Percentiles rank a stretch among this genome's conserved stretches.
These are phyloP conservation scores for Mionectes macconnelli DNA, from an alignment of 2,113 vertebrate species.

Conservation along the genomic window DNA sequence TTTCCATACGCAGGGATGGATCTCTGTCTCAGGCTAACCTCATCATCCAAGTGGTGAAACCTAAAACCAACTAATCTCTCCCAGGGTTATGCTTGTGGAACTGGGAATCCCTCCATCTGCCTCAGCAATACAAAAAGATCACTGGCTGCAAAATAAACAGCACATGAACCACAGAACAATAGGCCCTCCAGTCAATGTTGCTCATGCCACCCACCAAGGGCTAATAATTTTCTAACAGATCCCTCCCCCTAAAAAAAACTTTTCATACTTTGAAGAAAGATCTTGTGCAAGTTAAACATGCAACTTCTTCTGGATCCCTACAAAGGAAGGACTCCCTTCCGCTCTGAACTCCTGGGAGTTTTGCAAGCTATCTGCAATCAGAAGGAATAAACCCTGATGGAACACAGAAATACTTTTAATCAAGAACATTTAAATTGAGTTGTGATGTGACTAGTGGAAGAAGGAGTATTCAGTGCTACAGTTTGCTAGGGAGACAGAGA, in stretches of 20 bases:
- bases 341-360: not conserved
- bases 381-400: not conserved
- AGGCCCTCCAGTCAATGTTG: not conserved
- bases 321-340: conserved; percentile 4
- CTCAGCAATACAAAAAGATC: conserved; percentile 51
- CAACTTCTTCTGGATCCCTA: not conserved
- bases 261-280: not conserved
- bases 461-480: not conserved
- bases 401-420: not conserved
- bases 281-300: not conserved
- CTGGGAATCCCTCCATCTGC: conserved; percentile 56
- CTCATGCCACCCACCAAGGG: conserved; percentile 6
- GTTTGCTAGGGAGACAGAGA: not conserved
- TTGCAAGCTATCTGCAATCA: not conserved
- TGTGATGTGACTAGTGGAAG: not conserved
- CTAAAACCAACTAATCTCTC: conserved; percentile 44
- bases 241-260: not conserved
- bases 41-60: conserved; percentile 30
- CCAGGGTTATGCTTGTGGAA: conserved; percentile 35
- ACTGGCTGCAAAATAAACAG: conserved; percentile 42
- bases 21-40: conserved; percentile 32
- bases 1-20: conserved; percentile 11
- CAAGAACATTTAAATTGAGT: not conserved
- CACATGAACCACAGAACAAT: conserved; percentile 21
- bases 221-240: not conserved